phyloP scores from a whole-genome alignment of 2,888 invertebrate genomes.

The Globia sparganii region DNA sequence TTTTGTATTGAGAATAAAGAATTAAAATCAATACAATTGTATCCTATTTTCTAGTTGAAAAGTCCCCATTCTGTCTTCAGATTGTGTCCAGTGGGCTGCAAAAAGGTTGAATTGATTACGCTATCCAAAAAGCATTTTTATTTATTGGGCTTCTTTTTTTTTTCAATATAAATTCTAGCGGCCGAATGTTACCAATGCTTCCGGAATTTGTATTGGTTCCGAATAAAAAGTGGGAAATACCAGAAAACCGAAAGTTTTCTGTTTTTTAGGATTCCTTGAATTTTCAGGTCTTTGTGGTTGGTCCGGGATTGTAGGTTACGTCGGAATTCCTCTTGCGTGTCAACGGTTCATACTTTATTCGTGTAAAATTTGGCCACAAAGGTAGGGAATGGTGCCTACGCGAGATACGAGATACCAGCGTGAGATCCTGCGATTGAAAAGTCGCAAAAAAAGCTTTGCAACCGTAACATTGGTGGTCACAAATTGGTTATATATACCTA shows the following conservation, averaged over 20 bases:
- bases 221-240: constrained; percentile 74
- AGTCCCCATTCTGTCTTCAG: constrained; percentile 67
- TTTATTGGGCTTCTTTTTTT: constrained; percentile 75
- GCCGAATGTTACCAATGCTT: constrained; percentile 71
- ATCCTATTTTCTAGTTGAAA: constrained; percentile 65
- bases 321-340: constrained; percentile 33
- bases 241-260: constrained; percentile 73
- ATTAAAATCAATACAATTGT: constrained; percentile 60
- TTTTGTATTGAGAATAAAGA: constrained; percentile 36
- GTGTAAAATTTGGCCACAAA: not conserved
- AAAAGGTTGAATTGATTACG: constrained; percentile 79
- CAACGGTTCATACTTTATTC: constrained; percentile 11
- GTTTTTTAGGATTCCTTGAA: constrained; percentile 63
- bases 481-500: not conserved
- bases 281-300: constrained; percentile 18
- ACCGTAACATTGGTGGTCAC: not conserved
- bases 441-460: not conserved
- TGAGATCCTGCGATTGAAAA: not conserved
- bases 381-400: constrained; percentile 6
- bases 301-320: not conserved
- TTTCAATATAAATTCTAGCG: constrained; percentile 81
- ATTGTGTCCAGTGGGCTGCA: constrained; percentile 72
- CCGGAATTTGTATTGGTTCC: constrained; percentile 76
- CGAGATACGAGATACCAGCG: constrained; percentile 11
- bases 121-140: constrained; percentile 78